phyloP scores from a whole-genome alignment of 2,113 vertebrate genomes.

The Lophotis ruficrista region DNA sequence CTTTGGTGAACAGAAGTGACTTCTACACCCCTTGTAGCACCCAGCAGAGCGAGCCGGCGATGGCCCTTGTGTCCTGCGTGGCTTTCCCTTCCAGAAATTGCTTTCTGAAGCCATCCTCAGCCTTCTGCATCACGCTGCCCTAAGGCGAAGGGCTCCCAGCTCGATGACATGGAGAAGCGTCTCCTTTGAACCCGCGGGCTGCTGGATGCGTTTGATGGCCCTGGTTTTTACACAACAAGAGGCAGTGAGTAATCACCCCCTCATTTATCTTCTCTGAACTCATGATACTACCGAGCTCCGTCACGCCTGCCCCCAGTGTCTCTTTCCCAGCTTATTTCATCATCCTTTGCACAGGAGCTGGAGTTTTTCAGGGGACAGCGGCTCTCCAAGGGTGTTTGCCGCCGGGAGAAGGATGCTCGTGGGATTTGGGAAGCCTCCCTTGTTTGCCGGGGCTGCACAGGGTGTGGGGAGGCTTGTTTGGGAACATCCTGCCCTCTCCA shows the following conservation, averaged over 20 bases:
- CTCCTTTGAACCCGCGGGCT: not conserved
- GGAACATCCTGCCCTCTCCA: not conserved
- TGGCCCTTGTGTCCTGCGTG: not conserved
- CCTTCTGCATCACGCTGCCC: not conserved
- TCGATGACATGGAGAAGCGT: not conserved
- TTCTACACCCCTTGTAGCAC: not conserved
- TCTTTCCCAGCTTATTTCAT: not conserved
- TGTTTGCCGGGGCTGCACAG: fast-evolving
- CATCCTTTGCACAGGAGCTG: not conserved
- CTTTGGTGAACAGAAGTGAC: fast-evolving
- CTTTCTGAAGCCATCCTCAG: not conserved
- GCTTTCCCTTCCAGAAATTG: not conserved
- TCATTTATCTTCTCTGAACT: not conserved
- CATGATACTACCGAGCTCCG: fast-evolving
- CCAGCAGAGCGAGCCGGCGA: fast-evolving
- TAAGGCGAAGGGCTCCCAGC: not conserved
- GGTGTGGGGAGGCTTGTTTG: not conserved
- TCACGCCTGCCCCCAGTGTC: not conserved
- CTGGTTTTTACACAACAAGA: not conserved
- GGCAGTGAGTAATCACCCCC: not conserved
- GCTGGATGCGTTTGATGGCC: not conserved
- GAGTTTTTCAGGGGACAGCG: not conserved
- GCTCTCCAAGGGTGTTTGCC: not conserved
- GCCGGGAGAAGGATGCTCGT: fast-evolving
- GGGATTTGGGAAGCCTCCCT: not conserved